Conservation (phyloP, 2,888 invertebrate genomes). For the Drosophila conformis region DNA sequence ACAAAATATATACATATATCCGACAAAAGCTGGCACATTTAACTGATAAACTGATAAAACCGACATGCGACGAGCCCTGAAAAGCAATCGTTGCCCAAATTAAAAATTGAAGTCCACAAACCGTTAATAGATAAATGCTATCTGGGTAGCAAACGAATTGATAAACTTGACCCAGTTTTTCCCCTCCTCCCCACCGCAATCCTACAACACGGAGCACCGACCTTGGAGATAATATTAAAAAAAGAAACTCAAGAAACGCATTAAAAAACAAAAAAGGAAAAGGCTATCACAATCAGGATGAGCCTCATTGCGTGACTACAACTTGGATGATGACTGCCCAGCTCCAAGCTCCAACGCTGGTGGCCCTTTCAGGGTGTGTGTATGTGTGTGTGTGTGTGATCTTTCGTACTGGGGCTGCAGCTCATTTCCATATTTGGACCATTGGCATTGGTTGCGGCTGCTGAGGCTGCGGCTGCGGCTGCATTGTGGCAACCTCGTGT, state of each 20-base stretch:
- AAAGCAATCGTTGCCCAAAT: constrained; percentile 26
- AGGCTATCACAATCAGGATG: constrained; percentile 40
- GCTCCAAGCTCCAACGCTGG: constrained; percentile 42
- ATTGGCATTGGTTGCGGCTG: constrained; percentile 29
- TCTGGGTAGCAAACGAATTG: constrained; percentile 31
- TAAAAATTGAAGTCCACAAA: constrained; percentile 27
- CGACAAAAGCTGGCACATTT: constrained; percentile 43
- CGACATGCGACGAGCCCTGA: constrained; percentile 25
- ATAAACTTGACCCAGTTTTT: constrained; percentile 76
- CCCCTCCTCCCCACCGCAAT: not conserved
- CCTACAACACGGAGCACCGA: constrained; percentile 7
- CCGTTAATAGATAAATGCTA: constrained; percentile 60
- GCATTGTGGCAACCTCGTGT: constrained; percentile 67
- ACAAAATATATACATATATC: constrained; percentile 37
- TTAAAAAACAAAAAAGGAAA: constrained; percentile 10
- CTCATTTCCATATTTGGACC: constrained; percentile 75
- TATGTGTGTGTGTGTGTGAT: constrained; percentile 40
- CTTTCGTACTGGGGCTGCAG: constrained; percentile 62
- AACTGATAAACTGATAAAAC: constrained; percentile 48
- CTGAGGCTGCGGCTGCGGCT: constrained; percentile 23
- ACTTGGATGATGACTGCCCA: constrained; percentile 10
- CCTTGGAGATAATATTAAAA: constrained; percentile 36
- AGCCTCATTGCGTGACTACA: constrained; percentile 52
- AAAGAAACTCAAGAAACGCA: not conserved
- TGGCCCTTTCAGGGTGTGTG: constrained; percentile 39